Evolutionary conservation across 2,797 vertebrate genomes (phyloP), one percentile per base, ranked within the genome.

Genomic region (Pseudotriccus pelzelni): DNA sequence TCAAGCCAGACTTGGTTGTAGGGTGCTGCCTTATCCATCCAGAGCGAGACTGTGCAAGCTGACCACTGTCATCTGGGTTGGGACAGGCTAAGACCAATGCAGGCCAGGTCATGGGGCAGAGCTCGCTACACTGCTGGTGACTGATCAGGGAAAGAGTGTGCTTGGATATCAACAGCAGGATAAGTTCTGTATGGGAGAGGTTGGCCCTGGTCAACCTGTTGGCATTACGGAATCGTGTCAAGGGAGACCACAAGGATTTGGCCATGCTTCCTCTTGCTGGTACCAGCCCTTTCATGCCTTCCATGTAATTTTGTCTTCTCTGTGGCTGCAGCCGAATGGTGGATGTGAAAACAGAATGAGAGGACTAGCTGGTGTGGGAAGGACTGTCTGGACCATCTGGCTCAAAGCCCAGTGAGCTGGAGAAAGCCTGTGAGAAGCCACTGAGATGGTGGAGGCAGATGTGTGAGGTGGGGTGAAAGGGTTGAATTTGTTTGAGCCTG

Each of bases 301-400:
- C 25, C 28, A 14, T 10, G 59, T 14, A 22, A n/a, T 60, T 58
- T 52, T 43, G 8, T 77, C 39, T 75, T 70, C 41, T 76, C 46
- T 24, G 50, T 66, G 22, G 6, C 24, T 1, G 0, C n/a, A 84
- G 70, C 36, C 3, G 10, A 85, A 76, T 6, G 7, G 32, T 37
- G 32, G n/a, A 79, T 23, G 43, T 78, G 47, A 39, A 89, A 79
- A 27, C 0, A 1, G 73, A 17, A 74, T 30, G 52, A 27, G 22
- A 74, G 44, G 19, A 62, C 19, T 22, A 34, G 60, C 1, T 2
- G 6, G 44, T 20, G 2, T 0, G 4, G 28, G 36, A 10, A 69
- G 14, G 14, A 16, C 15, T 20, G 36, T 15, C 22, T 41, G 47
- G 25, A 37, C 32, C 23, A 41, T 22, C 34, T 37, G 15, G 20